A percentile compares a stretch with the other conserved stretches of the same genome.
phyloP scores from a whole-genome alignment of 2,113 vertebrate genomes.

The Daboia siamensis region DNA sequence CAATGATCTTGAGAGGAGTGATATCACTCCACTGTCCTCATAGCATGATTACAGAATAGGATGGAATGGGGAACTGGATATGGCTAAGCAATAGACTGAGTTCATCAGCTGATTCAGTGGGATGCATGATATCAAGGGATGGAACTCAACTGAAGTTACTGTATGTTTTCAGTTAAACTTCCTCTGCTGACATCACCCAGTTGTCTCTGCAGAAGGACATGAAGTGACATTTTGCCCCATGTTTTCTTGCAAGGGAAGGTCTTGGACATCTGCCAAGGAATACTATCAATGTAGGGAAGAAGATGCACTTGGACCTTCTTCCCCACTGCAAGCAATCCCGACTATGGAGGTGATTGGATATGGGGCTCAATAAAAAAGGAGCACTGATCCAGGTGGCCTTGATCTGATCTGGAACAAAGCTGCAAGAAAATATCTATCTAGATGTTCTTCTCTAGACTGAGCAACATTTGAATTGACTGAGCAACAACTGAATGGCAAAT shows the following conservation, averaged over 20 bases:
- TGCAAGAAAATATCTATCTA: not conserved
- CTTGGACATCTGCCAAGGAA: not conserved
- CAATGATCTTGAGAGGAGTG: not conserved
- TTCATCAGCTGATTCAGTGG: not conserved
- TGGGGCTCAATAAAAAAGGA: not conserved
- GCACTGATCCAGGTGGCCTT: not conserved
- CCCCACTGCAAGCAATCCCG: not conserved
- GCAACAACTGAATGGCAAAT: too few species aligned
- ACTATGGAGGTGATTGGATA: not conserved
- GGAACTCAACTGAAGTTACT: not conserved
- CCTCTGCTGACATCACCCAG: not conserved
- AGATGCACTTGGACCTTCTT: not conserved
- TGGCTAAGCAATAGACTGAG: not conserved
- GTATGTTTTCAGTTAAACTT: not conserved
- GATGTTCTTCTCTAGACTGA: not conserved
- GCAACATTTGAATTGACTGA: not conserved
- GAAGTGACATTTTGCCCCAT: not conserved
- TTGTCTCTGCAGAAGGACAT: not conserved
- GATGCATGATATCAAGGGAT: not conserved
- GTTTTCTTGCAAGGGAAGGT: not conserved
- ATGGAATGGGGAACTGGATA: not conserved
- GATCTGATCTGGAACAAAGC: not conserved
- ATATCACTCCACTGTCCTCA: not conserved
- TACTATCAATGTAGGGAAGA: not conserved
- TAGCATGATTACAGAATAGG: not conserved